phyloP scores from a whole-genome alignment of 2,888 invertebrate genomes.

The Tenthredo scrophulariae region DNA sequence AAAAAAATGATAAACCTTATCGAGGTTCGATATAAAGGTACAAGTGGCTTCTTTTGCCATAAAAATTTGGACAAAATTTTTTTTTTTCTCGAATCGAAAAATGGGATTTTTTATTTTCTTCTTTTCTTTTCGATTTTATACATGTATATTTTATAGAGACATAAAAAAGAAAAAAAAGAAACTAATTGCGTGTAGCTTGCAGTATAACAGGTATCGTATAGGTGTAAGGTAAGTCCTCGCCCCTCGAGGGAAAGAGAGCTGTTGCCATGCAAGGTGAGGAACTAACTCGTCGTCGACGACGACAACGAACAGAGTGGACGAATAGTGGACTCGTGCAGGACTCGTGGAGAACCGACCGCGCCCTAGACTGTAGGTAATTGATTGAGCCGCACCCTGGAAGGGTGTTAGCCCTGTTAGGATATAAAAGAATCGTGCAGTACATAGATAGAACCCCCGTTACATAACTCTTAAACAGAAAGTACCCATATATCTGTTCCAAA shows the following conservation, averaged over 20 bases:
- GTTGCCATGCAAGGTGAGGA: slow-evolving; percentile 44
- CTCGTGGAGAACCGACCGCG: slow-evolving; percentile 46
- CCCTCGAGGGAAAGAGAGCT: slow-evolving; percentile 32
- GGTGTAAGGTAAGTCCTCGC: neutral
- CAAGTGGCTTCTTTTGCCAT: too few relatives aligned
- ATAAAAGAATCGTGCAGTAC: neutral
- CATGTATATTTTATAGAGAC: neutral
- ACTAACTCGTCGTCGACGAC: slow-evolving; percentile 5
- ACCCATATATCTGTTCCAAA: neutral
- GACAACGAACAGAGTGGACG: slow-evolving; percentile 7
- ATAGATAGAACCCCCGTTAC: neutral
- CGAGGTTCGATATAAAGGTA: too few relatives aligned
- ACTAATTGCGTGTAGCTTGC: neutral
- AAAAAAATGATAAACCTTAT: neutral
- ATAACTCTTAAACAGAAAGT: neutral
- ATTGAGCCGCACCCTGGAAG: slow-evolving; percentile 51
- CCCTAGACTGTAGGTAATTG: slow-evolving; percentile 51
- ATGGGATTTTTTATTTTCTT: neutral
- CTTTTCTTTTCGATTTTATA: neutral
- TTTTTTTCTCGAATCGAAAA: neutral
- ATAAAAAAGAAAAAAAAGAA: neutral
- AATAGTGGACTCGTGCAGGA: slow-evolving; percentile 27
- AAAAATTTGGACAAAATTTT: too few relatives aligned
- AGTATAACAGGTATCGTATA: neutral
- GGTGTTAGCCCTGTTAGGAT: slow-evolving; percentile 25